These are phyloP conservation scores for Procambarus virginalis DNA, from an alignment of 1,140 invertebrate genomes.

Conservation along the genomic window DNA sequence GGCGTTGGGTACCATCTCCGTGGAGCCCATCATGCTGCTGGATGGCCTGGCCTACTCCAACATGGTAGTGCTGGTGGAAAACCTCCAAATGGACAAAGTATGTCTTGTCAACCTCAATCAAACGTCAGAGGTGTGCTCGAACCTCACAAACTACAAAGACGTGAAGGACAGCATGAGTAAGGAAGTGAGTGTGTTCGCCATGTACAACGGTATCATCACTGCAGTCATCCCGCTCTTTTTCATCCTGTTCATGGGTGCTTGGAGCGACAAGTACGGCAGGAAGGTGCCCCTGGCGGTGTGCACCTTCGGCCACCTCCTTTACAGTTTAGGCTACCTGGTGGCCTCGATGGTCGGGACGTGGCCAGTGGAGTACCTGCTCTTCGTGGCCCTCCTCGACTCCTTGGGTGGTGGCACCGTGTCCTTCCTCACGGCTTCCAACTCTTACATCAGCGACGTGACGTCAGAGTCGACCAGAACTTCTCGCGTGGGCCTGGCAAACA, in stretches of 20 bases:
- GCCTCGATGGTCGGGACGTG: conserved; percentile 83
- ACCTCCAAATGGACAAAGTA: conserved; percentile 88
- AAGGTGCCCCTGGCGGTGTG: conserved; percentile 90
- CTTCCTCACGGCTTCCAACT: conserved; percentile 92
- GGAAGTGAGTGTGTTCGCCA: conserved; percentile 81
- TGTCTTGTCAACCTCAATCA: conserved; percentile 86
- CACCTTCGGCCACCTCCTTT: conserved; percentile 86
- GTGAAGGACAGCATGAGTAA: conserved; percentile 84
- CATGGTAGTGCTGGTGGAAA: conserved; percentile 70
- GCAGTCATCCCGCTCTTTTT: conserved; percentile 69
- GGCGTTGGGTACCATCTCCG: conserved; percentile 47
- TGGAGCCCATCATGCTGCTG: conserved; percentile 69
- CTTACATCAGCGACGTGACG: conserved; percentile 90
- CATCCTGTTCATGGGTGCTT: conserved; percentile 72
- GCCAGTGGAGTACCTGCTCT: conserved; percentile 80
- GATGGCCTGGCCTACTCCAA: conserved; percentile 69
- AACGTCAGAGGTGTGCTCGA: conserved; percentile 82
- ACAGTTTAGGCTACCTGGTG: conserved; percentile 84
- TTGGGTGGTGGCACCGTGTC: conserved; percentile 89
- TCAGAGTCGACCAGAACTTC: conserved; percentile 86
- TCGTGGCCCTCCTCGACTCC: conserved; percentile 73
- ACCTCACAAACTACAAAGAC: conserved; percentile 82
- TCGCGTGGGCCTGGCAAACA: conserved; percentile 87
- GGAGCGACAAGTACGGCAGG: conserved; percentile 75
- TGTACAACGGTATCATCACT: conserved; percentile 70